Percentiles rank a stretch among this genome's conserved stretches.
Conservation (phyloP, 2,888 invertebrate species). For the Graphium colonna region DNA sequence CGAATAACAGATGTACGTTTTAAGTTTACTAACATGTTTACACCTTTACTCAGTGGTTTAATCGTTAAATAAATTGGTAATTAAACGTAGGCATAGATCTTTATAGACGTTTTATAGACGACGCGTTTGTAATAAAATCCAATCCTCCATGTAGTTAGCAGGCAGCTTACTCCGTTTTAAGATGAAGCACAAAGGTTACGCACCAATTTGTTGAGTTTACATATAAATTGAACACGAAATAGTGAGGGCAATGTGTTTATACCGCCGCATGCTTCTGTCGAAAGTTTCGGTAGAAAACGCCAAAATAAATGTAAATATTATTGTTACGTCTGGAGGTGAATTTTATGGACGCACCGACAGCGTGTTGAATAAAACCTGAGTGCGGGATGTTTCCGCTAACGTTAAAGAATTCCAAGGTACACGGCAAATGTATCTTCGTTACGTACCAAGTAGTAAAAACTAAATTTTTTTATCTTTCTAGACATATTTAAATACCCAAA, state of each 20-base stretch:
- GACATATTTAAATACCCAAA: too few relatives aligned
- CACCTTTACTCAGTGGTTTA: too few relatives aligned
- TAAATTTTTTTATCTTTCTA: too few relatives aligned
- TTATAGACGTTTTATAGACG: too few relatives aligned
- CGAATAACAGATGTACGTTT: too few relatives aligned
- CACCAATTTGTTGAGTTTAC: slow-evolving; percentile 2
- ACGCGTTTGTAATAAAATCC: too few relatives aligned
- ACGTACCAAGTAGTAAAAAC: too few relatives aligned
- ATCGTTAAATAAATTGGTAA: too few relatives aligned
- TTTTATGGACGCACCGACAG: background rate
- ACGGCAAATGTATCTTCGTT: too few relatives aligned
- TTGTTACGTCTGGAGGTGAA: background rate
- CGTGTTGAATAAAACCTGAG: background rate
- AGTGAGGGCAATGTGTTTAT: background rate
- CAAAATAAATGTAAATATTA: background rate
- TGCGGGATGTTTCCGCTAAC: background rate
- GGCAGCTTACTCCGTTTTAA: slow-evolving; percentile 1
- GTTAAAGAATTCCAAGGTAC: too few relatives aligned
- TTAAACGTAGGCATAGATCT: too few relatives aligned
- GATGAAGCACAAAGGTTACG: slow-evolving; percentile 3
- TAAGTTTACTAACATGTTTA: too few relatives aligned
- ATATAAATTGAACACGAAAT: slow-evolving; percentile 12
- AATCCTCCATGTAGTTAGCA: background rate
- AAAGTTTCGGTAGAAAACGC: background rate
- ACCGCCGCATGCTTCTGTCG: background rate